Percentiles rank a stretch among this genome's conserved stretches.
phyloP scores from a whole-genome alignment of 2,888 invertebrate species.

The Esperia sulphurella region DNA sequence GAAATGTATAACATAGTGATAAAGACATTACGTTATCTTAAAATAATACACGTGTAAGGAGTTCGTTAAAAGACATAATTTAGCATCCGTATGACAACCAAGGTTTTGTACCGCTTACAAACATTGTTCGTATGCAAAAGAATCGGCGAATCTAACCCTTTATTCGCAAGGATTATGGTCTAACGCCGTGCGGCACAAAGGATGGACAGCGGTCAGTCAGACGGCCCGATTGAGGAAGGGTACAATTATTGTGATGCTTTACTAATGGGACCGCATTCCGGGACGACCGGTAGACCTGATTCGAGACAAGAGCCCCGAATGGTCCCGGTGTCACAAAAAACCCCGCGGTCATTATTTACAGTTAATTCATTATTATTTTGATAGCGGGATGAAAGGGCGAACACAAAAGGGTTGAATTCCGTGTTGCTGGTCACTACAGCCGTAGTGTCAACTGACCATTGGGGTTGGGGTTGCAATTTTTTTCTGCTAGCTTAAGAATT shows the following conservation, averaged over 20 bases:
- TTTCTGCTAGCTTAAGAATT: constrained; percentile 19
- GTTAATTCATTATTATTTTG: constrained; percentile 78
- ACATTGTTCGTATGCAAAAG: constrained; percentile 64
- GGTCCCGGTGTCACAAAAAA: constrained; percentile 25
- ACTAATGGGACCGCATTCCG: constrained; percentile 75
- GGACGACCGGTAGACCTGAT: constrained; percentile 66
- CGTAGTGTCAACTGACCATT: constrained; percentile 31
- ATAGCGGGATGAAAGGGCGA: constrained; percentile 72
- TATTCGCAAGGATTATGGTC: constrained; percentile 67
- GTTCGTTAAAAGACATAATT: constrained; percentile 3
- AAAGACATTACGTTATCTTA: too few species aligned
- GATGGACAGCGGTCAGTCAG: constrained; percentile 69
- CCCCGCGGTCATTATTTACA: constrained; percentile 64
- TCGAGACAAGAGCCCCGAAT: constrained; percentile 27
- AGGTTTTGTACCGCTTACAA: constrained; percentile 7
- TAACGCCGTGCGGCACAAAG: constrained; percentile 60
- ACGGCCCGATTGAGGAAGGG: constrained; percentile 66
- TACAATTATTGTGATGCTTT: constrained; percentile 63
- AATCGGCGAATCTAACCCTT: constrained; percentile 41
- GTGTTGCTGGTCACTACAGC: constrained; percentile 59
- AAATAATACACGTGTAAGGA: constrained; percentile 2
- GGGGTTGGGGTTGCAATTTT: constrained; percentile 32
- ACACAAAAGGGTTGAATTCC: constrained; percentile 58
- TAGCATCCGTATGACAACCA: neutral
- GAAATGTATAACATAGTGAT: too few species aligned